phyloP scores from a whole-genome alignment of 2,113 vertebrate species.

The Myotis yumanensis region DNA sequence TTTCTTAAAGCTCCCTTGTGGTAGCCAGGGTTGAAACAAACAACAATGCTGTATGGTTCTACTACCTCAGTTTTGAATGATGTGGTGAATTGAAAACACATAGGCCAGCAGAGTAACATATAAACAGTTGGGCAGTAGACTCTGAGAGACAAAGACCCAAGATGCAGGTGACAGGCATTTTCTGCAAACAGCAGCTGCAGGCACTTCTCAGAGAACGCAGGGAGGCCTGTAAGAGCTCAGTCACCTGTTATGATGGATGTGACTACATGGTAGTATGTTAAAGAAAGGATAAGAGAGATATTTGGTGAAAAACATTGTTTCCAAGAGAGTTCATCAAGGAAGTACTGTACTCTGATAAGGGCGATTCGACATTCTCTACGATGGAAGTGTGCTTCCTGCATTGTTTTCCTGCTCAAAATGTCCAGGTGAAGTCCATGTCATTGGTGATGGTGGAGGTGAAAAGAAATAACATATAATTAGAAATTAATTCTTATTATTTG shows the following conservation, averaged over 20 bases:
- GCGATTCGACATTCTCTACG: not conserved
- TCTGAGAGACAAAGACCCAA: not conserved
- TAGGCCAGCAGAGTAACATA: not conserved
- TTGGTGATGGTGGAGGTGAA: not conserved
- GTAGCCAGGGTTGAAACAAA: not conserved
- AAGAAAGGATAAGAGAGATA: not conserved
- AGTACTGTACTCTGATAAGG: slow-evolving; percentile 18
- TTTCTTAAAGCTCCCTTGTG: not conserved
- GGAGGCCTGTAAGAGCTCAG: not conserved
- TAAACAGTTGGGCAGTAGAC: not conserved
- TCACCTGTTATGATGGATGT: not conserved
- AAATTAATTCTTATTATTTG: not conserved
- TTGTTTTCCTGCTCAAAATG: slow-evolving; percentile 30
- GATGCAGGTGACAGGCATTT: not conserved
- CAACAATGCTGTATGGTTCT: not conserved
- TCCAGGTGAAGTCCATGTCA: not conserved
- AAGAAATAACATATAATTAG: slow-evolving; percentile 36
- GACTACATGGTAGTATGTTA: no score
- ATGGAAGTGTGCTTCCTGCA: accelerated
- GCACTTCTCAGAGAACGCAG: not conserved
- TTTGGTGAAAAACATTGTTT: slow-evolving; percentile 13
- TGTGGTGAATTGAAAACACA: not conserved
- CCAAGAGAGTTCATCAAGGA: not conserved
- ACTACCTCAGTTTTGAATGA: not conserved
- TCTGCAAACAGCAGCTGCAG: not conserved